Conservation (phyloP, 1,140 invertebrate species). For the Hycleus phaleratus region DNA sequence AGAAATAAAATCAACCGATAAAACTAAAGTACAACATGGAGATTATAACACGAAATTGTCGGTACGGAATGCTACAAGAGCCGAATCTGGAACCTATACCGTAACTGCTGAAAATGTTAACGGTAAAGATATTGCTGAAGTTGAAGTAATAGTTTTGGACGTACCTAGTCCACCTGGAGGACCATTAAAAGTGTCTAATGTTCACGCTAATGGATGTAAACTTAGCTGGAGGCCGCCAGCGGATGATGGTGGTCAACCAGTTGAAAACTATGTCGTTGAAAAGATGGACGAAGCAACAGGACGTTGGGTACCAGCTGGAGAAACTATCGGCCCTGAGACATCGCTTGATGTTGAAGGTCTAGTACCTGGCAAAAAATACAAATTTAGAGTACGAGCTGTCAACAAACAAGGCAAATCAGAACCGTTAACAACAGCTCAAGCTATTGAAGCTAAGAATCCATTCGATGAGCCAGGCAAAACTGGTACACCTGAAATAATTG, state of each 20-base stretch:
- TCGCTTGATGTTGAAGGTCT: conserved; percentile 67
- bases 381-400: conserved; percentile 90
- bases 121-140: conserved; percentile 84
- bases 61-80: conserved; percentile 75
- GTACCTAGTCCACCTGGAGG: conserved; percentile 85
- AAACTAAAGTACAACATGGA: conserved; percentile 66
- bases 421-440: conserved; percentile 77
- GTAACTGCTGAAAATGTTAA: conserved; percentile 89
- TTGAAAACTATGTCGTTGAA: conserved; percentile 88
- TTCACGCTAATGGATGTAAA: conserved; percentile 78
- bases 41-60: conserved; percentile 88
- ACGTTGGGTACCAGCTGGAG: conserved; percentile 86
- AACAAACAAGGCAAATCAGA: conserved; percentile 95
- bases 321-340: conserved; percentile 74
- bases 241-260: conserved; percentile 82
- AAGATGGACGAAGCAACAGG: conserved; percentile 90
- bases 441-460: conserved; percentile 97
- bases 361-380: conserved; percentile 87
- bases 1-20: conserved; percentile 63
- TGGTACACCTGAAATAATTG: conserved; percentile 79
- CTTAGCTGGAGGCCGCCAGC: conserved; percentile 84
- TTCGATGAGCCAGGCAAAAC: conserved; percentile 79
- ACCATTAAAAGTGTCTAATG: conserved; percentile 78
- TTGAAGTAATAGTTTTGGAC: conserved; percentile 88
- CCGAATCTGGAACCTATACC: conserved; percentile 86